A percentile compares a stretch with the other conserved stretches of the same genome.
phyloP scores from a whole-genome alignment of 2,113 vertebrate genomes.

The Arizona elegans region DNA sequence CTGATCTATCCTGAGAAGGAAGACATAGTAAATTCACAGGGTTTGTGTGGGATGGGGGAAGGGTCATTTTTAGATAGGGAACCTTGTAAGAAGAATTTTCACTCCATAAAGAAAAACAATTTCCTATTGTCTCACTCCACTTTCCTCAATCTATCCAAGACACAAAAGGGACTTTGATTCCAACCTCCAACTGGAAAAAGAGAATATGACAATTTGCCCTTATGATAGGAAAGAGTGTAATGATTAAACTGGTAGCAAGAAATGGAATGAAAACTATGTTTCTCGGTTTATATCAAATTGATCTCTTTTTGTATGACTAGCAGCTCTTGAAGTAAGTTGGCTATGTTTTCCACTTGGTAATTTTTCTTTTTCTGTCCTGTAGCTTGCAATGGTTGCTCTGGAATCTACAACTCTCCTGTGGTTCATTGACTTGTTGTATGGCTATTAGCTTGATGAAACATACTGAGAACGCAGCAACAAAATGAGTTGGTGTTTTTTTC shows the following conservation, averaged over 20 bases:
- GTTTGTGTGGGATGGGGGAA: conserved; percentile 19
- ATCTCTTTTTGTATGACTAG: conserved; percentile 28
- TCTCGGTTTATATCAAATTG: conserved; percentile 30
- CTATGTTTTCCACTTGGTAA: conserved; percentile 36
- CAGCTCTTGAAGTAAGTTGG: conserved; percentile 26
- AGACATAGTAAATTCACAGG: conserved; percentile 60
- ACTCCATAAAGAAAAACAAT: conserved; percentile 52
- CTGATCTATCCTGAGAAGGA: conserved; percentile 35
- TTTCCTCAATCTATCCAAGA: conserved; percentile 33
- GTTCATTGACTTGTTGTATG: not conserved
- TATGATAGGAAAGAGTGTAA: conserved; percentile 34
- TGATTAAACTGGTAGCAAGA: conserved; percentile 40
- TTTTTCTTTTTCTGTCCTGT: not conserved
- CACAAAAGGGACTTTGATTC: conserved; percentile 33
- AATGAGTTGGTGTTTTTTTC: not conserved
- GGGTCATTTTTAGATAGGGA: conserved; percentile 55
- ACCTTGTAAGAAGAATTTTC: conserved; percentile 64
- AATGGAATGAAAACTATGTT: conserved; percentile 46
- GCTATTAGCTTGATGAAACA: conserved; percentile 7
- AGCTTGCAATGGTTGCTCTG: not conserved
- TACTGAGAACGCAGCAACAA: not conserved
- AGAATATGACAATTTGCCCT: conserved; percentile 31
- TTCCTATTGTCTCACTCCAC: conserved; percentile 43
- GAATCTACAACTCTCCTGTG: not conserved
- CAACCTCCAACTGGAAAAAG: conserved; percentile 31